Evolutionary conservation across 2,797 vertebrate genomes (phyloP), one percentile per base, ranked within the genome.

Genomic region (Passerculus sandwichensis): DNA sequence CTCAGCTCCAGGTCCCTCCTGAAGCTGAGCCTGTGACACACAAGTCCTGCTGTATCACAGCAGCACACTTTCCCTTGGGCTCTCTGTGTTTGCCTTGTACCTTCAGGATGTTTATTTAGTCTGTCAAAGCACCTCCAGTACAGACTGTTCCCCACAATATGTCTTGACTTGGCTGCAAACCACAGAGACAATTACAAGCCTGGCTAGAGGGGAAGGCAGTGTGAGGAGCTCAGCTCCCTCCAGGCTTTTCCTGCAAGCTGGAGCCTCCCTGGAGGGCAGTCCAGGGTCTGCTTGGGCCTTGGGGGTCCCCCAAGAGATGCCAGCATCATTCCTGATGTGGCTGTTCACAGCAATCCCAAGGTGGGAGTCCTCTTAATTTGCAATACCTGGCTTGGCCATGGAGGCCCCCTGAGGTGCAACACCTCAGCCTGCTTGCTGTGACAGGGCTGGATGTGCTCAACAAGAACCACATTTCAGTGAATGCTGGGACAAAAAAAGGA

Each of bases 111-210:
- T 83, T 93, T 91, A 54, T 47, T 77, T 34, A 88, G 73, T 65
- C 82, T 88, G 47, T 48, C 42, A 91, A 77, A 89, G 82, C n/a
- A 91, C 65, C 78, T 78, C 57, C 53, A 85, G 91, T 83, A 92
- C 61, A 61, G 72, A 51, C 67, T 20, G 64, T 47, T 81, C 57
- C 76, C 76, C 72, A 83, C 76, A 94, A 67, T 94, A 92, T 44
- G 59, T 51, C 89, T 79, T 50, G 18, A 85, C 61, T 64, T 27
- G 17, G 81, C 69, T 89, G 69, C 57, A 88, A 88, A 96, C 87
- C 82, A 80, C 38, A 88, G 42, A 91, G 44, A 83, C 82, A 91
- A 89, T 72, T 72, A 75, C 1, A n/a, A 91, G 72, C 79, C 30
- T 50, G 51, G 59, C 60, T 54, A 71, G 34, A 66, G 15, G 36